Conservation (phyloP, 2,888 invertebrate genomes). For the Ceratothoa steindachneri region DNA sequence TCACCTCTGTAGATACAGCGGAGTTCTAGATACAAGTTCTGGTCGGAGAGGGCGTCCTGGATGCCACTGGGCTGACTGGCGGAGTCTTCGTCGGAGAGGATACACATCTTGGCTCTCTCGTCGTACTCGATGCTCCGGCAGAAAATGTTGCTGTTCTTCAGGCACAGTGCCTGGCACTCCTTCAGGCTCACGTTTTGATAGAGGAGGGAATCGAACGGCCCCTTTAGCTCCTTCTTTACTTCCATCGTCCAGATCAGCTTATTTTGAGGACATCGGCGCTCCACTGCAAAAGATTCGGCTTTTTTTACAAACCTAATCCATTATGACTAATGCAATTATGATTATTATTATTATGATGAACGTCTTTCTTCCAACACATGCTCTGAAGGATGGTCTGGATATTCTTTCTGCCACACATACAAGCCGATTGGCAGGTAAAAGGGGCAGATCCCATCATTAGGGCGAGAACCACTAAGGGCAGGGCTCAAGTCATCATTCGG, state of each 20-base stretch:
- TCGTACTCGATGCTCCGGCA: slow-evolving; percentile 86
- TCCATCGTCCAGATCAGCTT: slow-evolving; percentile 79
- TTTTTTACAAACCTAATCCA: no score
- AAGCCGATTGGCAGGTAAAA: no score
- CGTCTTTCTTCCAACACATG: no score
- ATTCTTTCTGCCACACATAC: no score
- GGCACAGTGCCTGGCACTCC: slow-evolving; percentile 82
- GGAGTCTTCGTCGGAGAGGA: slow-evolving; percentile 86
- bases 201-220: slow-evolving; percentile 82
- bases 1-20: slow-evolving; percentile 85
- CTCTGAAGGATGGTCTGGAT: no score
- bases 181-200: slow-evolving; percentile 79
- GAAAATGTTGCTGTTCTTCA: slow-evolving; percentile 79
- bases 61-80: slow-evolving; percentile 83
- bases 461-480: no score
- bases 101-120: slow-evolving; percentile 77
- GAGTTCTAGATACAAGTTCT: slow-evolving; percentile 73
- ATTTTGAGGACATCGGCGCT: slow-evolving; percentile 40
- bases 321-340: no score
- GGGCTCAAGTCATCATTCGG: no score
- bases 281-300: slow-evolving; percentile 21
- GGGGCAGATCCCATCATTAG: no score
- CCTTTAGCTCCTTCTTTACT: slow-evolving; percentile 79
- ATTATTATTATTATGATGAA: no score
- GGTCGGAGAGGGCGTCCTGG: slow-evolving; percentile 54